phyloP scores from a whole-genome alignment of 2,797 vertebrate genomes.

The Eutrigla gurnardus region DNA sequence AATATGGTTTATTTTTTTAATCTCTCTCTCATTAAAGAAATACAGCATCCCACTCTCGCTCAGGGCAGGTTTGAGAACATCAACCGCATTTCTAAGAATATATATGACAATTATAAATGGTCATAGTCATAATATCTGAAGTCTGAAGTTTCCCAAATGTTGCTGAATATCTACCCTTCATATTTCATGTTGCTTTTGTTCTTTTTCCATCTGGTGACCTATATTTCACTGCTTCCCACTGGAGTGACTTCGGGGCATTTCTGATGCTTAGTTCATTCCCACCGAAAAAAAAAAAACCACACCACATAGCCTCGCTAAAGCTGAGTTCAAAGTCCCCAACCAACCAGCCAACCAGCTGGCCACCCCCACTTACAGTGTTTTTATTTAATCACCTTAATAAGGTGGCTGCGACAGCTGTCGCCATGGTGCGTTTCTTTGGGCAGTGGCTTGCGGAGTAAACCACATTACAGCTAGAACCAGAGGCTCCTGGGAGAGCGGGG shows the following conservation, averaged over 20 bases:
- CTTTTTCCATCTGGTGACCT: slow-evolving; percentile 43
- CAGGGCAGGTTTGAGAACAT: slow-evolving; percentile 25
- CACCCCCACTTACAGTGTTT: slow-evolving; percentile 64
- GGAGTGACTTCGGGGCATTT: slow-evolving; percentile 48
- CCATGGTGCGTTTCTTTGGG: slow-evolving; percentile 67
- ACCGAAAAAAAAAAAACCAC: slow-evolving; percentile 1
- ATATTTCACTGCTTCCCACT: slow-evolving; percentile 38
- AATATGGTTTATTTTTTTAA: slow-evolving; percentile 40
- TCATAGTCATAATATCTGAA: slow-evolving; percentile 12
- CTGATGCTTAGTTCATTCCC: slow-evolving; percentile 41
- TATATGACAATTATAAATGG: slow-evolving; percentile 1
- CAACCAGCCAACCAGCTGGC: slow-evolving; percentile 34
- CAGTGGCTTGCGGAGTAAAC: slow-evolving; percentile 64
- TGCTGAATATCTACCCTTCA: slow-evolving; percentile 15
- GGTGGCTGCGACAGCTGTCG: slow-evolving; percentile 75
- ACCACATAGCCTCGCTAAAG: not conserved
- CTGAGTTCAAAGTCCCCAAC: slow-evolving; percentile 50
- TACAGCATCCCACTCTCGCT: slow-evolving; percentile 21
- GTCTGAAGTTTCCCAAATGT: slow-evolving; percentile 8
- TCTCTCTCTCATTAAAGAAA: slow-evolving; percentile 22
- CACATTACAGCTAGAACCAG: slow-evolving; percentile 64
- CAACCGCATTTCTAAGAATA: slow-evolving; percentile 17
- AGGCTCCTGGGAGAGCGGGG: slow-evolving; percentile 63
- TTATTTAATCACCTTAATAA: slow-evolving; percentile 85
- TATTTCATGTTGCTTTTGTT: slow-evolving; percentile 39